These are phyloP conservation scores for Nephrotoma appendiculata DNA, from an alignment of 2,888 invertebrate genomes.

Conservation along the genomic window DNA sequence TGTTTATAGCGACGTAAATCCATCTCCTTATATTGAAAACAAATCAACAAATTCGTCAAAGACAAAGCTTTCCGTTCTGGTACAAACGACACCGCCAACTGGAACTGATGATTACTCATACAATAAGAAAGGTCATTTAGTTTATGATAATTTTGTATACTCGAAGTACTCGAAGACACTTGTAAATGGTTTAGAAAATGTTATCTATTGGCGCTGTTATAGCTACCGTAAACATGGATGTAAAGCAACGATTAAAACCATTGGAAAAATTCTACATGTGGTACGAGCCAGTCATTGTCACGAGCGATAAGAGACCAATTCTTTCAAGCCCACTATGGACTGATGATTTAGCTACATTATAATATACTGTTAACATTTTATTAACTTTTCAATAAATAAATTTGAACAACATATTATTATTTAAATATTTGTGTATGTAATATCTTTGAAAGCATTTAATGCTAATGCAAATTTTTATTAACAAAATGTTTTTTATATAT, in stretches of 20 bases:
- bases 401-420: not conserved
- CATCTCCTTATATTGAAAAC: not conserved
- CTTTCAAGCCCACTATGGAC: constrained; percentile 17
- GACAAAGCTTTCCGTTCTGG: not conserved
- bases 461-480: not conserved
- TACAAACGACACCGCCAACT: not conserved
- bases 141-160: constrained; percentile 22
- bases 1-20: not conserved
- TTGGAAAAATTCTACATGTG: constrained; percentile 19
- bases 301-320: constrained; percentile 15
- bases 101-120: constrained; percentile 18
- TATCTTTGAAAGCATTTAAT: not conserved
- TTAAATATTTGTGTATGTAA: not conserved
- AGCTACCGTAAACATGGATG: constrained; percentile 22
- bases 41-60: not conserved
- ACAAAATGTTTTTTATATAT: not conserved
- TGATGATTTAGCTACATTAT: constrained; percentile 4
- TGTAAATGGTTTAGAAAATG: constrained; percentile 18
- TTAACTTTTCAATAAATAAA: not conserved
- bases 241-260: constrained; percentile 22
- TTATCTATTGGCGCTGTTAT: constrained; percentile 26
- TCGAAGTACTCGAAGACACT: constrained; percentile 20
- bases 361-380: not conserved
- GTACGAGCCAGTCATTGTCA: constrained; percentile 25
- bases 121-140: constrained; percentile 26